A percentile compares a stretch with the other conserved stretches of the same genome.
Evolutionary conservation across 1,140 invertebrate genomes (phyloP).

Genomic region (Dryas iulia): DNA sequence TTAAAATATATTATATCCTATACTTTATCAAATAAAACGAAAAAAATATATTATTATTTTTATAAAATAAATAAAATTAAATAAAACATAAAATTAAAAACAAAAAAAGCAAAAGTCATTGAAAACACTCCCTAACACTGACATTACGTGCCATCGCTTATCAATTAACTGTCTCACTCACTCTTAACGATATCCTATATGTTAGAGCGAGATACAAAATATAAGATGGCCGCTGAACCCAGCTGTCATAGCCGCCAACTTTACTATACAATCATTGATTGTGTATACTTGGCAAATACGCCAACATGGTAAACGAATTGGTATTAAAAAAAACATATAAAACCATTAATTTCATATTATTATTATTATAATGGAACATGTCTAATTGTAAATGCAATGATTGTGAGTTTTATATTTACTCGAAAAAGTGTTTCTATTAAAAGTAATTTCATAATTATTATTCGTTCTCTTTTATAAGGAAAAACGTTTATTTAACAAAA

Average conservation of each 20-base stretch:
- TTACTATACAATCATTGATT: background rate
- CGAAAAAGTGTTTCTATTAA: too few species aligned
- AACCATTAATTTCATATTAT: too few species aligned
- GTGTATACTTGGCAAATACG: background rate
- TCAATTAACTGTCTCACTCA: background rate
- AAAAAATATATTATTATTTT: background rate
- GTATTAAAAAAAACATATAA: too few species aligned
- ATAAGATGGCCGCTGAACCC: background rate
- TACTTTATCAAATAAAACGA: too few species aligned
- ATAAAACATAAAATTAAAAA: background rate
- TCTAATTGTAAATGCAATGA: too few species aligned
- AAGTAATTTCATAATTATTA: too few species aligned
- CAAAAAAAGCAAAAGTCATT: background rate
- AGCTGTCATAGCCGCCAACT: background rate
- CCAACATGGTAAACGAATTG: too few species aligned
- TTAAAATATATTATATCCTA: too few species aligned
- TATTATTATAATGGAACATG: too few species aligned
- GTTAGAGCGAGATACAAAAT: background rate
- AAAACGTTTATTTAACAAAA: too few species aligned
- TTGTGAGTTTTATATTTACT: too few species aligned
- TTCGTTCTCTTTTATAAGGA: too few species aligned
- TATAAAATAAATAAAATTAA: background rate
- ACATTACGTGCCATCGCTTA: background rate
- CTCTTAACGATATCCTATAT: background rate
- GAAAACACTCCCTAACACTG: background rate